A percentile compares a stretch with the other conserved stretches of the same genome.
phyloP scores from a whole-genome alignment of 2,113 vertebrate genomes.

The Lutjanus erythropterus region DNA sequence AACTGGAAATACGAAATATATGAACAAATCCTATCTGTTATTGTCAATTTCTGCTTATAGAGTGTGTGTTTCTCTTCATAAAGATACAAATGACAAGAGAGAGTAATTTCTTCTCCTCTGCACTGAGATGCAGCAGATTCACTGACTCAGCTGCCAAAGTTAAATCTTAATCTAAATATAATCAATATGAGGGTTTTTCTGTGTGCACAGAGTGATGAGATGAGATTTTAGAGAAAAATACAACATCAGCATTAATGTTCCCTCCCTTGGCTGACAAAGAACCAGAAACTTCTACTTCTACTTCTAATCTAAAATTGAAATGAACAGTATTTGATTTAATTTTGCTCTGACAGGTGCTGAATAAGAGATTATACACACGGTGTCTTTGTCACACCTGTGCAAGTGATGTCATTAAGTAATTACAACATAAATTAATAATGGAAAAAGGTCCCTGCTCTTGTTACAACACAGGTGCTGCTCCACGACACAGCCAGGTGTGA shows the following conservation, averaged over 20 bases:
- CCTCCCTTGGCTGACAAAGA: background rate
- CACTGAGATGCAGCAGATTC: background rate
- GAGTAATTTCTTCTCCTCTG: background rate
- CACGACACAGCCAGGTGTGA: slow-evolving; percentile 9
- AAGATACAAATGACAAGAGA: background rate
- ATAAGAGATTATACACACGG: background rate
- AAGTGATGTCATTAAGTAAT: slow-evolving; percentile 5
- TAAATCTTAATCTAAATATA: background rate
- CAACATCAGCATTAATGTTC: background rate
- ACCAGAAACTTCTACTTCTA: background rate
- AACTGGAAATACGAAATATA: background rate
- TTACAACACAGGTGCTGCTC: slow-evolving; percentile 27
- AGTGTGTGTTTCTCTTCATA: too few species aligned
- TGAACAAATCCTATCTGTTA: slow-evolving; percentile 4
- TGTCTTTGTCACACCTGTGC: background rate
- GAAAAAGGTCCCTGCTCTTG: slow-evolving; percentile 2
- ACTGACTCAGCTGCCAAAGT: slow-evolving; percentile 1
- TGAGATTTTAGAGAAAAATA: slow-evolving; percentile 1
- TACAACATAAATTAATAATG: slow-evolving; percentile 26
- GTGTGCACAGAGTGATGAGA: background rate
- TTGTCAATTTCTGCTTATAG: too few species aligned
- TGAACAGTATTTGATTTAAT: background rate
- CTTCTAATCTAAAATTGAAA: slow-evolving; percentile 1
- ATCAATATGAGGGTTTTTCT: slow-evolving; percentile 9
- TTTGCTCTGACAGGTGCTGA: background rate